A percentile compares a stretch with the other conserved stretches of the same genome.
Conservation (phyloP, 1,140 invertebrate genomes). For the Geopemphigus sp. region DNA sequence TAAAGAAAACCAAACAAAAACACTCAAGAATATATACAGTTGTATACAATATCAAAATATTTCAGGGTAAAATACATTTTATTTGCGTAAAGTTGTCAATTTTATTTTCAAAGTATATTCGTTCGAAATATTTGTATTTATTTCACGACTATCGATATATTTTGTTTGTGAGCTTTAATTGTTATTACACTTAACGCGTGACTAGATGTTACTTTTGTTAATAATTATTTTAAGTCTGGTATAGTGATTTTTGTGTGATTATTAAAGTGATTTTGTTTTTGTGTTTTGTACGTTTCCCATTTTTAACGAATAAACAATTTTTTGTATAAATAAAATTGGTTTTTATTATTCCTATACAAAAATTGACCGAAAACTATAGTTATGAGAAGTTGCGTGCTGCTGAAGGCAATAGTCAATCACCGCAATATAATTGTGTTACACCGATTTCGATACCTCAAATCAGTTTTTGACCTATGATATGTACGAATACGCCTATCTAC, state of each 20-base stretch:
- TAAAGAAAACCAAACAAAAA: too few relatives aligned
- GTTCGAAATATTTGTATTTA: neutral
- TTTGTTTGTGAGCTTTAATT: conserved; percentile 17
- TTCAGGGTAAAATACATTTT: conserved; percentile 34
- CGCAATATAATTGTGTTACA: too few relatives aligned
- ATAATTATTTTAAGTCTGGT: conserved; percentile 18
- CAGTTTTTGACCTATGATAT: too few relatives aligned
- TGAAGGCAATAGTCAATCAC: too few relatives aligned
- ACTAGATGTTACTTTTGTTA: conserved; percentile 29
- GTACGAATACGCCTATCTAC: too few relatives aligned
- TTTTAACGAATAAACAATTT: conserved; percentile 15
- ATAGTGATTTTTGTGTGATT: conserved; percentile 35
- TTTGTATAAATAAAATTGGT: neutral
- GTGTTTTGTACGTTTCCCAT: conserved; percentile 12
- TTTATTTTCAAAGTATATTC: conserved; percentile 13
- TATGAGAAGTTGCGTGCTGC: too few relatives aligned
- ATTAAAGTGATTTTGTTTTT: neutral
- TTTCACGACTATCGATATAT: neutral
- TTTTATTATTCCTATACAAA: too few relatives aligned
- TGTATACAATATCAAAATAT: neutral
- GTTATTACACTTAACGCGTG: conserved; percentile 14
- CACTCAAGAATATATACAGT: neutral
- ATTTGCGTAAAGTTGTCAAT: neutral
- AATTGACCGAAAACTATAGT: too few relatives aligned
- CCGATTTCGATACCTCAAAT: too few relatives aligned